phyloP scores from a whole-genome alignment of 2,888 invertebrate species.

The Habroteleia sp. region DNA sequence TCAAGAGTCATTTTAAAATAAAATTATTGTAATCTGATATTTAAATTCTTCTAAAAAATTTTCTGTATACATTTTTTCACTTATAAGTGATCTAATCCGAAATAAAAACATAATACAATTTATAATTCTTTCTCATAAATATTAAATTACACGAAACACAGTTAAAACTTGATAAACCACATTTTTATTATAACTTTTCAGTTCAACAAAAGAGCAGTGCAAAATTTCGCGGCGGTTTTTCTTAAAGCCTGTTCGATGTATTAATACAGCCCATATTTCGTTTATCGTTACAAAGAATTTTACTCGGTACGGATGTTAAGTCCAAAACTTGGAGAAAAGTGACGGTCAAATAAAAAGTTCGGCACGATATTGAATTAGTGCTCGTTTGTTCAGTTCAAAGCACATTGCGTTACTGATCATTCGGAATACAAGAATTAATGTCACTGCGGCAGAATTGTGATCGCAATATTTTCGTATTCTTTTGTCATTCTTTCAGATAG shows the following conservation, averaged over 20 bases:
- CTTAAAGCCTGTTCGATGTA: constrained; percentile 19
- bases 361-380: constrained; percentile 26
- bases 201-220: too few species aligned
- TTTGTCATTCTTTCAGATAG: constrained; percentile 39
- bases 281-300: constrained; percentile 2
- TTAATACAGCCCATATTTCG: constrained; percentile 35
- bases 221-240: constrained; percentile 12
- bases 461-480: constrained; percentile 15
- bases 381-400: constrained; percentile 35
- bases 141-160: too few species aligned
- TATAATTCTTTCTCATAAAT: too few species aligned
- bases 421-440: constrained; percentile 21
- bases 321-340: constrained; percentile 40
- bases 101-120: too few species aligned
- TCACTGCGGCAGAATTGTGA: not conserved
- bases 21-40: too few species aligned
- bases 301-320: constrained; percentile 5
- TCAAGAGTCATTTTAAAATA: too few species aligned
- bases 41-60: too few species aligned
- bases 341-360: constrained; percentile 15
- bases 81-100: too few species aligned
- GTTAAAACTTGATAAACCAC: too few species aligned
- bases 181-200: too few species aligned
- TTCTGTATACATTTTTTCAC: too few species aligned
- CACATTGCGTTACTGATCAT: constrained; percentile 29